Percentiles rank a stretch among this genome's conserved stretches.
phyloP scores from a whole-genome alignment of 2,797 vertebrate species.

The Eidolon dupreanum region DNA sequence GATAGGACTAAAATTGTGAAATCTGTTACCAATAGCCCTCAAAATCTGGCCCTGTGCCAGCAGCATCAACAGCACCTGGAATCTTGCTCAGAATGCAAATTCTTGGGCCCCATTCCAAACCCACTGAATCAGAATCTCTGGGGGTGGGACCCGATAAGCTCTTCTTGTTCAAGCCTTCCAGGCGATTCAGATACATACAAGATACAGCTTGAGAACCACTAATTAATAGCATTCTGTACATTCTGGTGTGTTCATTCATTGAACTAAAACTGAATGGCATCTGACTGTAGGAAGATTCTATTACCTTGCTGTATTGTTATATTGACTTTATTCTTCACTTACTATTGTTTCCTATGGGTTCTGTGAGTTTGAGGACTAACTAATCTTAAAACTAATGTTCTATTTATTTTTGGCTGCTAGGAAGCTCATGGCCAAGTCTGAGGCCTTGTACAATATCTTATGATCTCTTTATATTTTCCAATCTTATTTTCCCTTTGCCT shows the following conservation, averaged over 20 bases:
- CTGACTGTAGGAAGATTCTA: neutral
- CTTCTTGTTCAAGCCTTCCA: neutral
- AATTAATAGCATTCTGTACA: neutral
- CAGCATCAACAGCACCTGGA: neutral
- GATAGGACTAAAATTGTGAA: neutral
- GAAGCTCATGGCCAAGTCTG: neutral
- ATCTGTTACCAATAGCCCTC: neutral
- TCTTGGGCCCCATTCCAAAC: neutral
- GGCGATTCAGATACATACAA: neutral
- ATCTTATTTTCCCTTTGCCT: neutral
- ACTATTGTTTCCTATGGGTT: neutral
- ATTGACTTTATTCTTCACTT: neutral
- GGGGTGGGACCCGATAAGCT: neutral
- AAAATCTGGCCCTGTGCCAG: neutral
- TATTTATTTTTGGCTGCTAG: neutral
- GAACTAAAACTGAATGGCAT: neutral
- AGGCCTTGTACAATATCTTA: neutral
- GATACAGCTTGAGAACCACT: neutral
- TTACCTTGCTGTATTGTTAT: neutral
- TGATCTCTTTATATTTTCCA: neutral
- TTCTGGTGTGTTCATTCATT: neutral
- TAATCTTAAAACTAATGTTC: neutral
- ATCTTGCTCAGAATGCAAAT: neutral
- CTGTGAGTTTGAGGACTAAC: neutral
- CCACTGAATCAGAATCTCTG: neutral